These are phyloP conservation scores for Strongylocentrotus purpuratus DNA, from an alignment of 35 echinoderm and acorn worm species.

Conservation along the genomic window DNA sequence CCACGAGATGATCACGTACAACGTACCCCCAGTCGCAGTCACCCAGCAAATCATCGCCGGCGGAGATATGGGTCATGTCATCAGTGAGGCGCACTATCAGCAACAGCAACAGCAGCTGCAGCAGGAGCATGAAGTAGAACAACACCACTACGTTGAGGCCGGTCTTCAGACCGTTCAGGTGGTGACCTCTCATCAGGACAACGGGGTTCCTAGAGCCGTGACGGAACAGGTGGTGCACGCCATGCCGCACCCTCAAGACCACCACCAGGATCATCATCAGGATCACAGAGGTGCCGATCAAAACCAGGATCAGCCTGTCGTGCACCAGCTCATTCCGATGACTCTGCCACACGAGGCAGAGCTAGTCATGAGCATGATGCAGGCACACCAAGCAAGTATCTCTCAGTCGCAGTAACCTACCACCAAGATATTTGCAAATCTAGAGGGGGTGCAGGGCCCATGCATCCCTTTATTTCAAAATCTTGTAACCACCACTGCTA, in stretches of 20 bases:
- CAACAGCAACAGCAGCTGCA: constrained; percentile 29
- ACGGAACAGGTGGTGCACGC: constrained; percentile 26
- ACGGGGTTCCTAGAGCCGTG: constrained; percentile 1
- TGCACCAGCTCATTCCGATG: constrained; percentile 24
- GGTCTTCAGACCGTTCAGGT: neutral
- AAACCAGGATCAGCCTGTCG: constrained; percentile 1
- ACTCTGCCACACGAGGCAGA: constrained; percentile 32
- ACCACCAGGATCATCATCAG: constrained; percentile 15
- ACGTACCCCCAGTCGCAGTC: constrained; percentile 35
- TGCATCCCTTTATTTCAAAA: no score
- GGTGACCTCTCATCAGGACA: neutral
- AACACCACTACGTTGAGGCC: neutral
- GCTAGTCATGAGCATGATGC: constrained; percentile 52
- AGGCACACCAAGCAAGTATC: constrained; percentile 26
- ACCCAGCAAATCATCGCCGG: constrained; percentile 48
- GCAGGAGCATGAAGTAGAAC: constrained; percentile 22
- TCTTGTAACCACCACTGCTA: no score
- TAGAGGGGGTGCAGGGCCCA: no score
- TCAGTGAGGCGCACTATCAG: constrained; percentile 24
- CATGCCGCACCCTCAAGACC: neutral
- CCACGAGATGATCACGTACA: constrained; percentile 36
- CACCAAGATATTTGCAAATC: neutral
- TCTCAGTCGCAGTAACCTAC: neutral
- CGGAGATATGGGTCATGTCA: constrained; percentile 29
- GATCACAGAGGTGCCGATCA: neutral